Base-by-base conservation (phyloP, 2,888 invertebrate genomes). In the Platycheirus albimanus region DNA sequence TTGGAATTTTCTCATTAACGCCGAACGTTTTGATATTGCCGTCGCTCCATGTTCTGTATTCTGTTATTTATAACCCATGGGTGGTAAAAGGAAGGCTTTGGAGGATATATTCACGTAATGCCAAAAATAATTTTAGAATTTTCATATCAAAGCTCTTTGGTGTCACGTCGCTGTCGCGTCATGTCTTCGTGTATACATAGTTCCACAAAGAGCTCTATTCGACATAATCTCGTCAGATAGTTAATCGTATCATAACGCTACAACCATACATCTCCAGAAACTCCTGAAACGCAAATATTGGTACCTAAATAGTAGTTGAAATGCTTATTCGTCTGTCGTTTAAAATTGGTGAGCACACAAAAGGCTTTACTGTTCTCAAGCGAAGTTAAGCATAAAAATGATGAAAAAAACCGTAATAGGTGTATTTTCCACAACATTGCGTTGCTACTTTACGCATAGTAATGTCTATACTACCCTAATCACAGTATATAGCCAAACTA, bases 1-100 rank as follows among this genome's bases (percentile, higher is more conserved):
- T 81, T 81, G 66, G 61, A 49, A 51, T 71, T 45, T 81, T 47
- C 71, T 72, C 77, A 63, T 71, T 71, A 54, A 54, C 47, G n/a
- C n/a, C n/a, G 71, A 71, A 63, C 71, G 49, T 77, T 81, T 77
- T 72, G 70, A 77, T 72, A 71, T 77, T 13, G 64, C 45, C 64
- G 63, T 28, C 38, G 52, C 33, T 15, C 28, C 75, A 38, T 70
- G 56, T 51, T 24, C 78, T 52, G 52, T 70, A 64, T 51, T 24
- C 78, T 52, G 52, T 30, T 47, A 69, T 69, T 69, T 69, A 63
- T 38, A 19, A 11, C 10, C 13, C 8, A 20, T 2, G 17, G 11
- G 33, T 7, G 17, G 0, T 11, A 2, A 7, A 24, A 13, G 24
- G 7, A n/a, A n/a, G n/a, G 24, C 3, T 24, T 24, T 3, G 17